Evolutionary conservation across 2,113 vertebrate species (phyloP).

Genomic region (Alligator sinensis): DNA sequence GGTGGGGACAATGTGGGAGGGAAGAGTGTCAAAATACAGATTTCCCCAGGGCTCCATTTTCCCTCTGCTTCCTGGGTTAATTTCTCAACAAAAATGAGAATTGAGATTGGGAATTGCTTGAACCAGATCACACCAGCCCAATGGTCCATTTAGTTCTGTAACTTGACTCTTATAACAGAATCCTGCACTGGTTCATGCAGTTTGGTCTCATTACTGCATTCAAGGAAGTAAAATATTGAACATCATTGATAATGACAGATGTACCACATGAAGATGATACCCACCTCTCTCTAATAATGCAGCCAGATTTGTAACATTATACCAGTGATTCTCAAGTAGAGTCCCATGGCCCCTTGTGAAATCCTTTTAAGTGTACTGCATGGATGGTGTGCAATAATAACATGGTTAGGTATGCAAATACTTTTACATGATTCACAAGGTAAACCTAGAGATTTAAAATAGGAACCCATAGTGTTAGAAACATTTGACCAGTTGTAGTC

Average conservation of each 20-base stretch:
- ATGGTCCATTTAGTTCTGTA: not conserved
- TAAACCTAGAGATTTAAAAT: too few species aligned
- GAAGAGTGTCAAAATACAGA: too few species aligned
- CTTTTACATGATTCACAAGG: too few species aligned
- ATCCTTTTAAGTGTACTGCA: too few species aligned
- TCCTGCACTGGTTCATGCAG: not conserved
- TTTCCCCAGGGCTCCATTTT: too few species aligned
- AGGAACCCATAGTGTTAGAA: too few species aligned
- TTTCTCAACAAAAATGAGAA: not conserved
- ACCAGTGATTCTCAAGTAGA: not conserved
- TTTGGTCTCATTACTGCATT: not conserved
- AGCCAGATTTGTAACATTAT: not conserved
- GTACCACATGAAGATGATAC: not conserved
- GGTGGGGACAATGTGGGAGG: too few species aligned
- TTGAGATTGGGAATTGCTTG: not conserved
- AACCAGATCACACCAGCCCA: not conserved
- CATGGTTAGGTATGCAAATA: too few species aligned
- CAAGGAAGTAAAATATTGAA: too few species aligned
- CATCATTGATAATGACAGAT: not conserved
- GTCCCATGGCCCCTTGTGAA: too few species aligned
- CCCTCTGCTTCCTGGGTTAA: not conserved
- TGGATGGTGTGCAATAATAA: too few species aligned
- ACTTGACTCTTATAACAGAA: not conserved
- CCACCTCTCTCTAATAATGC: not conserved
- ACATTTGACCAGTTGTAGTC: too few species aligned